Conservation (phyloP, 2,797 vertebrate species). For the Poecilia picta region DNA sequence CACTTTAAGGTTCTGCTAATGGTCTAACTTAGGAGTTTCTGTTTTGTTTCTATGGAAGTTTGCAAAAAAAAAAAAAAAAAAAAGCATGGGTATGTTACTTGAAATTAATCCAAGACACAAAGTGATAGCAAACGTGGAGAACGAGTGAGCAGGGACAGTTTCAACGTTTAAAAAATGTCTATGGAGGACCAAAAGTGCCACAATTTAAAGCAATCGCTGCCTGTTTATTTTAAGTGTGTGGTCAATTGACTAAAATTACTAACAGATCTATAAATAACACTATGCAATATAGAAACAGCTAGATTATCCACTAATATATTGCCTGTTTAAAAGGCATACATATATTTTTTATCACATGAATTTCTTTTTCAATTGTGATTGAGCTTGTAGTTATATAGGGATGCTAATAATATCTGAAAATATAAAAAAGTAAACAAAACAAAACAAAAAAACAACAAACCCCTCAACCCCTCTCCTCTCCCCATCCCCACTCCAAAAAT, state of each 20-base stretch:
- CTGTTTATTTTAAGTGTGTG: not conserved
- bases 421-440: not conserved
- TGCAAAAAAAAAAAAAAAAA: not conserved
- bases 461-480: fast-evolving
- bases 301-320: not conserved
- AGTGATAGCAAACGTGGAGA: conserved; percentile 12
- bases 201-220: not conserved
- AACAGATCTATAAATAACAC: not conserved
- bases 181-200: not conserved
- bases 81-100: conserved; percentile 8
- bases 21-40: not conserved
- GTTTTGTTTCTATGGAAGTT: not conserved
- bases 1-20: not conserved
- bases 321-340: not conserved
- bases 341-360: not conserved
- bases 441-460: not conserved
- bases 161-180: not conserved
- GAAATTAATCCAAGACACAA: not conserved
- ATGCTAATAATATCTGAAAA: not conserved
- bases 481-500: too few species aligned
- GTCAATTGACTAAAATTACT: too few species aligned
- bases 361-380: not conserved
- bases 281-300: not conserved
- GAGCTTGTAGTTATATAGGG: not conserved
- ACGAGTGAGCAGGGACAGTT: not conserved